Evolutionary conservation across 2,113 vertebrate genomes (phyloP).

Genomic region (Varanus salvator): DNA sequence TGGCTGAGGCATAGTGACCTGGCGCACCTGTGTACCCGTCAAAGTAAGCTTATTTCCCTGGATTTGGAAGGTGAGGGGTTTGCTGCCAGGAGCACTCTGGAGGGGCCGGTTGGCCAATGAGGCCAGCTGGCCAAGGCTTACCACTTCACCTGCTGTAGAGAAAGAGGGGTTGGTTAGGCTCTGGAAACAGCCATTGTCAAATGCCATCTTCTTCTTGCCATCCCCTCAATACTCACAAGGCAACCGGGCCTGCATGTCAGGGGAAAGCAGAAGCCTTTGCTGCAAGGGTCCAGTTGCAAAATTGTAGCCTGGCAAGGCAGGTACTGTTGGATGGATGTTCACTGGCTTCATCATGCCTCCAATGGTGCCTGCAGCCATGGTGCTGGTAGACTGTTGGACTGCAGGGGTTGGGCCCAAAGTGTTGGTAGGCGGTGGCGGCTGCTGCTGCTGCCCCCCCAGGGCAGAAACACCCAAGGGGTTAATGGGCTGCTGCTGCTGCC

Average conservation of each 20-base stretch:
- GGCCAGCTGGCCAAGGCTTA: slow-evolving; percentile 93
- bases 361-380: neutral
- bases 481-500: neutral
- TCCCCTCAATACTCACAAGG: slow-evolving; percentile 83
- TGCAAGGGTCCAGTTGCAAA: slow-evolving; percentile 70
- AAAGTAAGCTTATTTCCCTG: slow-evolving; percentile 94
- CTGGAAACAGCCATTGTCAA: accelerated
- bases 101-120: slow-evolving; percentile 88
- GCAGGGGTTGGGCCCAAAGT: neutral
- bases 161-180: slow-evolving; percentile 3
- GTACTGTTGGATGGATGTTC: slow-evolving; percentile 14
- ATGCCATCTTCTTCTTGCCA: neutral
- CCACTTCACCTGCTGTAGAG: slow-evolving; percentile 88
- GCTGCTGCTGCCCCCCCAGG: neutral
- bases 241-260: slow-evolving; percentile 92
- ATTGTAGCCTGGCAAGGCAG: slow-evolving; percentile 34
- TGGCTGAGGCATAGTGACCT: slow-evolving; percentile 82
- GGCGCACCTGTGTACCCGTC: slow-evolving; percentile 89
- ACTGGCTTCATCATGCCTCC: slow-evolving; percentile 32
- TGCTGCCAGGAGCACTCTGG: slow-evolving; percentile 87
- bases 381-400: neutral
- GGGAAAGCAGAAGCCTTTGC: slow-evolving; percentile 87
- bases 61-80: slow-evolving; percentile 94
- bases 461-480: neutral
- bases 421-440: neutral